Base-by-base conservation (phyloP, 2,797 vertebrate species). In the Anguilla marmorata region DNA sequence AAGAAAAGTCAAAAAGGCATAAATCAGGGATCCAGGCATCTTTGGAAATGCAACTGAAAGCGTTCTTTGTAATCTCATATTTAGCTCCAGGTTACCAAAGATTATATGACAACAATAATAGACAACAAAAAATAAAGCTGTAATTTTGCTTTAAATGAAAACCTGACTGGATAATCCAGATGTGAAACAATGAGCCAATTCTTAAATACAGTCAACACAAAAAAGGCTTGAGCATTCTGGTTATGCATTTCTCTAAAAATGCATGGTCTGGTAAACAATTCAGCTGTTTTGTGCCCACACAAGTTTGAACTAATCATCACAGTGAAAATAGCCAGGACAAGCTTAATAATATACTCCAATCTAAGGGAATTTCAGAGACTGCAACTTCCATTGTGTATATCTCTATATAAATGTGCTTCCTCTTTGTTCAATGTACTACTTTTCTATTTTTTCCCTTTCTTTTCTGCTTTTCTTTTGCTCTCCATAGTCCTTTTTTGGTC, bases 331-430 rank as follows among this genome's bases (percentile, higher is more conserved):
- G 93, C 85, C 91, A 90, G 89, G 91, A 87, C 19, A 86, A 90
- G 87, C 90, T 87, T 84, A 92, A 93, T 74, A 91, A 89, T 91
- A 89, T 88, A 90, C 86, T 89, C 87, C 90, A 87, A 92, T 90
- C 93, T 90, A 90, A 91, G 91, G 91, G 90, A 92, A 91, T 91
- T 90, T 92, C 90, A 79, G 89, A 92, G 91, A 91, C 74, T 88
- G 92, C 91, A 89, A 87, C 83, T 54, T 88, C 94, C 91, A 91
- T 91, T 91, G 89, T 91, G 89, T 86, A 72, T 92, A 89, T 91
- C 85, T 93, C 90, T 92, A 91, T 92, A 93, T 93, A 93, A 93
- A 94, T 93, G 91, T 87, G 87, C 91, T 88, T 90, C 79, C 86
- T 76, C 90, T 88, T 50, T 87, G 88, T 37, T 80, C 6, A 11